Evolutionary conservation across 2,888 invertebrate species (phyloP), one percentile per base, ranked within the genome.

Genomic region (Lasioglossum figueresi): DNA sequence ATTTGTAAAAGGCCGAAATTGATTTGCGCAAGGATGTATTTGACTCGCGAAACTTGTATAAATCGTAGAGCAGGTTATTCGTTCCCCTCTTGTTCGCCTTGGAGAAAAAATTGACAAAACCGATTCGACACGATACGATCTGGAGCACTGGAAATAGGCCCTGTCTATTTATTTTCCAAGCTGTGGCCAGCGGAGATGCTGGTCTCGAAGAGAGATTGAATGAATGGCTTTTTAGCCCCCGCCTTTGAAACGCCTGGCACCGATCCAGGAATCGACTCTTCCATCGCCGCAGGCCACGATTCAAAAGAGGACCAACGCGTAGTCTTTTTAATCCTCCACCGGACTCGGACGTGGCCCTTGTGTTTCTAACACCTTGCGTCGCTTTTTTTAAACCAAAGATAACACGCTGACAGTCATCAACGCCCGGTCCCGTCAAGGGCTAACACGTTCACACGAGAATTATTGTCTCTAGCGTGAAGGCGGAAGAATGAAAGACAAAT

Each of bases 211-310:
- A 92, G 86, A 83, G 91, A 91, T 78, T 87, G 87, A 86, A 87
- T 86, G 87, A 83, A 79, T 74, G 91, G 70, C 90, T 92, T 91
- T 34, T 92, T 89, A 68, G 91, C 80, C 70, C 87, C 77, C 40
- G 23, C 34, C 52, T 87, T 85, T 66, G 93, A 83, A 31, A 89
- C 91, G 43, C 52, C 56, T 75, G 88, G 82, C 82, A 90, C 84
- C 12, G 91, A 83, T 43, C 90, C 84, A 40, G 88, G 87, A 63
- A 34, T 71, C 78, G 27, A 27, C 12, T 34, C 56, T 79, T 37
- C 48, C 23, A 59, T 63, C 31, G 27, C 66, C 66, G 27, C 66
- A 12, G 19, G 2, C 34, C 68, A 68, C 68, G 19, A 19, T 66
- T 66, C 34, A 10, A 66, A 66, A 66, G 34, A 66, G 34, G 31